Conservation (phyloP, 1,140 invertebrate species). For the Drosophila ohnishii region DNA sequence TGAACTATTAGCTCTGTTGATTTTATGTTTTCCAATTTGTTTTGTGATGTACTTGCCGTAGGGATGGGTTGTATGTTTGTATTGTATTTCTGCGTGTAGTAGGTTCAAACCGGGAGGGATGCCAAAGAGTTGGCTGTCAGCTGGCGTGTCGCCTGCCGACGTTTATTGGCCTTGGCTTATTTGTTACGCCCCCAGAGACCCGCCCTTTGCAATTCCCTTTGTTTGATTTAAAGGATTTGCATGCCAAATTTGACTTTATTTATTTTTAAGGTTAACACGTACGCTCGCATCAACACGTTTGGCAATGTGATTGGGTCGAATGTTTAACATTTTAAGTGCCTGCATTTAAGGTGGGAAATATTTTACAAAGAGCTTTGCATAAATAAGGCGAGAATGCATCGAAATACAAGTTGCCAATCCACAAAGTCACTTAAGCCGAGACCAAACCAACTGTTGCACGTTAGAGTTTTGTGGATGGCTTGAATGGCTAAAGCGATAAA, state of each 20-base stretch:
- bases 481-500: slow-evolving; percentile 20
- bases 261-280: slow-evolving; percentile 59
- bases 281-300: slow-evolving; percentile 51
- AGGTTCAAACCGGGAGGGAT: not conserved
- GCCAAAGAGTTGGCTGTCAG: slow-evolving; percentile 63
- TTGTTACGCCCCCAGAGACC: slow-evolving; percentile 10
- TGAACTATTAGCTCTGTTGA: slow-evolving; percentile 81
- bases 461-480: slow-evolving; percentile 14
- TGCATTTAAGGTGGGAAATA: slow-evolving; percentile 56
- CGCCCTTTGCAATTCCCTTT: slow-evolving; percentile 55
- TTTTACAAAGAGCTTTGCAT: slow-evolving; percentile 60
- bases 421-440: slow-evolving; percentile 19
- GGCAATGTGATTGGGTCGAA: slow-evolving; percentile 40
- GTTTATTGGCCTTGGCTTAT: slow-evolving; percentile 65
- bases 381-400: slow-evolving; percentile 42
- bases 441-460: slow-evolving; percentile 53
- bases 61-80: not conserved
- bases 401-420: slow-evolving; percentile 51
- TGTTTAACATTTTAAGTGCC: slow-evolving; percentile 59
- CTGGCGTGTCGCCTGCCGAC: slow-evolving; percentile 61
- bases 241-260: slow-evolving; percentile 78
- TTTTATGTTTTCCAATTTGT: slow-evolving; percentile 81
- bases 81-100: not conserved
- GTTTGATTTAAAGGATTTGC: slow-evolving; percentile 78
- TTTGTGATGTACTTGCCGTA: slow-evolving; percentile 46